Percentiles rank a stretch among this genome's conserved stretches.
Conservation (phyloP, 2,888 invertebrate genomes). For the Drosophila buzzatii region DNA sequence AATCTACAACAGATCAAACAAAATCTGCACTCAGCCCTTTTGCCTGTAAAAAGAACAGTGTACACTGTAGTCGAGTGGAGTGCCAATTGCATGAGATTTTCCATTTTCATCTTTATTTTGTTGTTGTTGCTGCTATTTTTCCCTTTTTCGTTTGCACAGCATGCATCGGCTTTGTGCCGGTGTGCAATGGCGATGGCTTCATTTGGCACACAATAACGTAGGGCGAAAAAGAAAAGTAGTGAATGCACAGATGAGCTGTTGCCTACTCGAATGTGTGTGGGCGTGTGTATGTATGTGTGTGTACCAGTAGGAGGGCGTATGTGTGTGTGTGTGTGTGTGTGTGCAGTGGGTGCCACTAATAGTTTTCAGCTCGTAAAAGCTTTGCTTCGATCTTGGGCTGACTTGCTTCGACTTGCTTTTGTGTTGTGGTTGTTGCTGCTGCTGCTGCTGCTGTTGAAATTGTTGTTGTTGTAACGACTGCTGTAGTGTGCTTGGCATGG, state of each 20-base stretch:
- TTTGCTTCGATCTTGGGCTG: conserved; percentile 70
- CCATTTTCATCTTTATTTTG: conserved; percentile 4
- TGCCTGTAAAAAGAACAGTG: not conserved
- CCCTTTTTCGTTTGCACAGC: conserved; percentile 24
- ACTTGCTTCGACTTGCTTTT: conserved; percentile 42
- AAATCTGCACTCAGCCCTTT: not conserved
- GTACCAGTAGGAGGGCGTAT: not conserved
- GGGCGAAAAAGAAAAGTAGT: conserved; percentile 14
- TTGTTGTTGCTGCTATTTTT: conserved; percentile 1
- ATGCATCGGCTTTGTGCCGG: conserved; percentile 51
- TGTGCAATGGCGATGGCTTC: conserved; percentile 61
- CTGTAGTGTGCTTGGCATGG: conserved; percentile 35
- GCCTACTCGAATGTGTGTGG: conserved; percentile 10
- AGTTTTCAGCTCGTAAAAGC: conserved; percentile 78
- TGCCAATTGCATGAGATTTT: not conserved
- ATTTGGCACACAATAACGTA: conserved; percentile 50
- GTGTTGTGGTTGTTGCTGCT: conserved; percentile 16
- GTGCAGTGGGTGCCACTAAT: conserved; percentile 64
- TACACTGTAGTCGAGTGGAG: conserved; percentile 5
- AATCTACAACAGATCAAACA: not conserved
- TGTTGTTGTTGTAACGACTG: conserved; percentile 11
- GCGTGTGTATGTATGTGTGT: conserved; percentile 4
- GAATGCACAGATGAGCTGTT: conserved; percentile 33
- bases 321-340: conserved; percentile 12
- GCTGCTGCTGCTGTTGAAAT: conserved; percentile 1